A percentile compares a stretch with the other conserved stretches of the same genome.
Conservation (phyloP, 2,113 vertebrate genomes). For the Myrmecobius fasciatus region DNA sequence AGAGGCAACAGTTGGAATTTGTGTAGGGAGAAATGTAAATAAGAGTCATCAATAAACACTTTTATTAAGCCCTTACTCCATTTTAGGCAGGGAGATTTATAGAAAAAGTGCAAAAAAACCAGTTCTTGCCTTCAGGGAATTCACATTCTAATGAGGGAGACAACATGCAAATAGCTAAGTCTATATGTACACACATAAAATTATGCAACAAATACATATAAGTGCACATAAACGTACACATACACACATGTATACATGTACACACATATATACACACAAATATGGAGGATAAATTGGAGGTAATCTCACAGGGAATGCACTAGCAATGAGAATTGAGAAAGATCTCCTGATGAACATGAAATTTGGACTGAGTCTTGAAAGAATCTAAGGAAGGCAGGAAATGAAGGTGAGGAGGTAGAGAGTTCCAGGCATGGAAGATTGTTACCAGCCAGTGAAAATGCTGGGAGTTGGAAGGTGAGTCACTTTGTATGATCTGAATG, state of each 20-base stretch:
- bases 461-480: not conserved
- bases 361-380: too few relatives aligned
- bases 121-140: not conserved
- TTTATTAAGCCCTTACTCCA: not conserved
- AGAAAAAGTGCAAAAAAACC: not conserved
- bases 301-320: too few relatives aligned
- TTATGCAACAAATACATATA: too few relatives aligned
- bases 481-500: not conserved
- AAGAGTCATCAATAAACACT: not conserved
- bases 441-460: not conserved
- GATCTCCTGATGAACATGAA: too few relatives aligned
- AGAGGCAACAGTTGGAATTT: not conserved
- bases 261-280: too few relatives aligned
- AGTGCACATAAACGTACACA: too few relatives aligned
- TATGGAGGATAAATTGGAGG: too few relatives aligned
- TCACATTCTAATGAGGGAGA: not conserved
- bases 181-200: not conserved
- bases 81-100: not conserved
- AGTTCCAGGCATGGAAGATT: too few relatives aligned
- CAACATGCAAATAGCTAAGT: not conserved
- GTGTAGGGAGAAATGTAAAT: not conserved
- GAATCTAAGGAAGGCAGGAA: too few relatives aligned
- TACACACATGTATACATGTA: too few relatives aligned
- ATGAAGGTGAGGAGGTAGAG: too few relatives aligned
- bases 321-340: too few relatives aligned